Base-by-base conservation (phyloP, 2,888 invertebrate genomes). In the Cataglyphis cursor region DNA sequence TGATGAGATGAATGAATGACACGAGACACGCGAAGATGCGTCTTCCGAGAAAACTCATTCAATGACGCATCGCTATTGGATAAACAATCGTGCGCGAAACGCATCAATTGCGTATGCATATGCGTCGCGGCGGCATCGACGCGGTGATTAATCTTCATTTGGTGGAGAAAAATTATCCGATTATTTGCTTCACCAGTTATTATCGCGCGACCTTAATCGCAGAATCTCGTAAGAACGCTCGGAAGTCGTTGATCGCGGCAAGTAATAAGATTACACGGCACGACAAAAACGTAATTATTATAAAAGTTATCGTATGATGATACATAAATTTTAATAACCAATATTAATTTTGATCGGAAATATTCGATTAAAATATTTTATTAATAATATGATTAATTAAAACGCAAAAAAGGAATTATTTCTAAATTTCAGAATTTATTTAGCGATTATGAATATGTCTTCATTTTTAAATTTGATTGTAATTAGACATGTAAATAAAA, bases 1-100 rank as follows among this genome's bases (percentile, higher is more conserved):
- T 78, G 59, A 74, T 83, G 84, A 88, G 86, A 90, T 90, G 88
- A 91, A 90, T 90, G 88, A 91, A 91, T 91, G 90, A 87, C 84
- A 59, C 74, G 82, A 21, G 9, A 35, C 4, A 6, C 35, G 6
- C 28, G 28, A 28, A 35, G 28, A 70, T 24, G 57, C 57, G 18
- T 44, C 62, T 51, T 12, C n/a, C 15, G 21, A 9, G 73, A 57
- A 31, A 18, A 78, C 59, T 44, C 78, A 78, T 70, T 78, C 72
- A 70, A 21, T 15, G 38, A 48, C 48, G 21, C 0, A 15, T 44
- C 51, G 4, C 35, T 65, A 8, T 12, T 15, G 51, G 54, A 59
- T 70, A 78, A 78, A 78, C 57, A 78, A 72, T 72, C 41, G 57
- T 28, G 68, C 21, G n/a, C 31, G 21, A 68, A 31, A 31, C 38